Conservation (phyloP, 92 coral and sea anemone genomes). For the Pocillopora meandrina region DNA sequence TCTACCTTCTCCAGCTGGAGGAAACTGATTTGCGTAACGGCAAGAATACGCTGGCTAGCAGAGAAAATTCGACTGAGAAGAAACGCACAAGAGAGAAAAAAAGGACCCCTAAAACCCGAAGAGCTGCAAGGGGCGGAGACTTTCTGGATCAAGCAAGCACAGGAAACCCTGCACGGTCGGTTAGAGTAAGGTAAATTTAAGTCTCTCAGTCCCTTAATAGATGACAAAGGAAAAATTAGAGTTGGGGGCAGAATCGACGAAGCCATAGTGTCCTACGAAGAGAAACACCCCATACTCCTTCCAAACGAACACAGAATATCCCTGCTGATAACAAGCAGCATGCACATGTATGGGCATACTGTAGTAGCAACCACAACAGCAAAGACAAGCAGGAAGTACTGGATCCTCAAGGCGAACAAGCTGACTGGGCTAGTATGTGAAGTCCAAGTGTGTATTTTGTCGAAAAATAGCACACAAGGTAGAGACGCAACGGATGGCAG, state of each 20-base stretch:
- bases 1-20: constrained; percentile 54
- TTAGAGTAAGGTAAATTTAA: constrained; percentile 50
- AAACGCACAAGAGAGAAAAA: too few relatives aligned
- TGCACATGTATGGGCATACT: constrained; percentile 18
- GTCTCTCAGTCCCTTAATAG: constrained; percentile 57
- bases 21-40: constrained; percentile 49
- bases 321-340: constrained; percentile 39
- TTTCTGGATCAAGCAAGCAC: constrained; percentile 14
- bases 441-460: constrained; percentile 54
- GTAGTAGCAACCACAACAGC: constrained; percentile 31
- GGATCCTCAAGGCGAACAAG: constrained; percentile 54
- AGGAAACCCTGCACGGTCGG: constrained; percentile 38
- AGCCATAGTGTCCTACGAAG: constrained; percentile 41
- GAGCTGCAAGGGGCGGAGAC: too few relatives aligned
- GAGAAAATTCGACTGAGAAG: too few relatives aligned
- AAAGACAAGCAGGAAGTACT: constrained; percentile 45
- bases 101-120: too few relatives aligned
- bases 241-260: constrained; percentile 61
- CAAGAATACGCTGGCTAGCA: constrained; percentile 45
- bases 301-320: constrained; percentile 47
- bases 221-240: constrained; percentile 48
- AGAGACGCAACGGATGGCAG: constrained; percentile 59
- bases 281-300: constrained; percentile 37
- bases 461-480: constrained; percentile 29
- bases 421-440: constrained; percentile 41